Evolutionary conservation across 2,888 invertebrate species (phyloP), one percentile per base, ranked within the genome.

Genomic region (Drosophila ezoana): DNA sequence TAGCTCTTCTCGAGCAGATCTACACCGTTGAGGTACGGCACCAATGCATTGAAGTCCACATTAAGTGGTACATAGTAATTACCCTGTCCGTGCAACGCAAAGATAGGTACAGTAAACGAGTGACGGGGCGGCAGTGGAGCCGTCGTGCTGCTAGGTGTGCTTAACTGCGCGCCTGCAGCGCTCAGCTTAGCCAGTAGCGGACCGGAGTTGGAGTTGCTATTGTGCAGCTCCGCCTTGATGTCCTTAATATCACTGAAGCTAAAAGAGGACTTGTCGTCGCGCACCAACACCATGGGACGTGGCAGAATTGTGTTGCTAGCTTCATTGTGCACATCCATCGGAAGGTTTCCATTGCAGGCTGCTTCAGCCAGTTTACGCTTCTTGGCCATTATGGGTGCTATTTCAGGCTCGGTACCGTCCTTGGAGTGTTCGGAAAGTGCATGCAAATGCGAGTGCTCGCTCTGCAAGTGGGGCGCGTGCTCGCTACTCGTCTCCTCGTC

Each of bases 51-150:
- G 85, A 95, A 95, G 81, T 97, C 97, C 56, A 98, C 93, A 73
- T 95, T 96, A 67, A 98, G 92, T 1, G 98, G 98, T 58, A 98
- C 94, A 93, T 98, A 98, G 92, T 96, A 98, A 49, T 95, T 94
- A 41, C 98, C 98, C 73, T 95, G 95, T n/a, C 97, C 94, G 91
- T 98, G 97, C 38, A 98, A 93, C 3, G 97, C 98, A 92, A 98
- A 98, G 40, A 98, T 96, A 0, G 98, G 98, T 51, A 98, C 95
- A 52, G 94, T 94, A 74, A 94, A 91, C 35, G 90, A 81, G 41
- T 89, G 91, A n/a, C 89, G 70, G 43, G 89, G 70, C 4, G 83
- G 81, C 48, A 82, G 70, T 6, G 76, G 79, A 0, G 79, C 76
- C 13, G 88, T 82, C 28, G 90, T 89, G 75, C 89, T 87, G 63